Evolutionary conservation across 2,797 vertebrate genomes (phyloP), one percentile per base, ranked within the genome.

Genomic region (Anabas testudineus): DNA sequence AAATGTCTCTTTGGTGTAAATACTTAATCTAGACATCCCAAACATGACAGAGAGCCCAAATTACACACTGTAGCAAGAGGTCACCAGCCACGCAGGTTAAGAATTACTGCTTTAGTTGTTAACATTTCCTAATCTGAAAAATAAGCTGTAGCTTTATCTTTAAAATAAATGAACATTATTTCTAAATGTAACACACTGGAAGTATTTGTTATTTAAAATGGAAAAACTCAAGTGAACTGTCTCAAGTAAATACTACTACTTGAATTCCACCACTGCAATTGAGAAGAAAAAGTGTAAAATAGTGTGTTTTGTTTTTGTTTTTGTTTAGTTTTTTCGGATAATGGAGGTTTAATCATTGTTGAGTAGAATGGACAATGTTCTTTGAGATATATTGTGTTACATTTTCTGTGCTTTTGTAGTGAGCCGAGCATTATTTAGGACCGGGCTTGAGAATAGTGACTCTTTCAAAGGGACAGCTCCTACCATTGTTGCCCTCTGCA

Each of bases 321-420:
- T 76, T 66, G 36, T 10, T 5, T 39, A 46, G 2, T 12, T 47
- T 53, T 76, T 66, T 65, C 21, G 32, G 62, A 73, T 61, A 62
- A 43, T 16, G 46, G 59, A 54, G 67, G 78, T 57, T 67, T 54
- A 81, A 53, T 85, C 71, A 79, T 90, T 94, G 88, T 89, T 85
- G 51, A 63, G 28, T 66, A 54, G 84, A 67, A 67, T 69, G 71
- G 78, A 87, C 84, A 91, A 61, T 88, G 82, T 67, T 82, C 92
- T 95, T 93, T 93, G 87, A 93, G 91, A 85, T 73, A 91, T 88
- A 93, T 94, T 85, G 84, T 88, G 87, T 96, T 95, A 90, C 93
- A 85, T 88, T 92, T 81, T 78, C 88, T 85, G 80, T 82, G 78
- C 90, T 94, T 96, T 95, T 95, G 92, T 93, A 61, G 53, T 42